Percentiles rank a stretch among this genome's conserved stretches.
phyloP scores from a whole-genome alignment of 2,888 invertebrate species.

The Onthophagus sagittarius region DNA sequence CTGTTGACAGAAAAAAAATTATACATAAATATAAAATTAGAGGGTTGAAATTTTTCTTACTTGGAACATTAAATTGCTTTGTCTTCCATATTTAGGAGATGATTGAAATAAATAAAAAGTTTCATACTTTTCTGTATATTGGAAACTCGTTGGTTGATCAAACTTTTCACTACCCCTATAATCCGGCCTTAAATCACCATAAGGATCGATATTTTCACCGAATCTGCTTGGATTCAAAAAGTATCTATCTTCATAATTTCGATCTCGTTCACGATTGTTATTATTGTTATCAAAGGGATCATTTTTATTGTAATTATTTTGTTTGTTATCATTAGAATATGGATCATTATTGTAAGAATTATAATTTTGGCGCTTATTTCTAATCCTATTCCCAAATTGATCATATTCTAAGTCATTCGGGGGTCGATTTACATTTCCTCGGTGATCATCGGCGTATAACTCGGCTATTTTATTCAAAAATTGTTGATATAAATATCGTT shows the following conservation, averaged over 20 bases:
- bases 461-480: conserved; percentile 61
- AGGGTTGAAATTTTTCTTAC: conserved; percentile 48
- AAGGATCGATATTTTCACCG: conserved; percentile 44
- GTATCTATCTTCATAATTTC: conserved; percentile 33
- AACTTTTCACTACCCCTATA: conserved; percentile 23
- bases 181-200: conserved; percentile 18
- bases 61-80: conserved; percentile 75
- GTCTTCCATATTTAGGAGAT: conserved; percentile 60
- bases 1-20: conserved; percentile 48
- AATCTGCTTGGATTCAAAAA: conserved; percentile 39
- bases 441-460: conserved; percentile 47
- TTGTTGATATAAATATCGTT: conserved; percentile 60
- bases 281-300: conserved; percentile 36
- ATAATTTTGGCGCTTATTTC: conserved; percentile 26
- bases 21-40: conserved; percentile 13
- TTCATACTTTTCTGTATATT: conserved; percentile 47
- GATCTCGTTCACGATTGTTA: conserved; percentile 22
- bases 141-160: neutral
- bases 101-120: conserved; percentile 74
- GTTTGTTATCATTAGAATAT: conserved; percentile 12
- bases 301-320: conserved; percentile 36
- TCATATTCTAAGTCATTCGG: conserved; percentile 33
- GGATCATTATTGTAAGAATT: conserved; percentile 21
- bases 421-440: conserved; percentile 13
- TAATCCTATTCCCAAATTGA: conserved; percentile 37